Evolutionary conservation across 92 coral and sea anemone genomes (phyloP).

Genomic region (Meandrina meandrites): DNA sequence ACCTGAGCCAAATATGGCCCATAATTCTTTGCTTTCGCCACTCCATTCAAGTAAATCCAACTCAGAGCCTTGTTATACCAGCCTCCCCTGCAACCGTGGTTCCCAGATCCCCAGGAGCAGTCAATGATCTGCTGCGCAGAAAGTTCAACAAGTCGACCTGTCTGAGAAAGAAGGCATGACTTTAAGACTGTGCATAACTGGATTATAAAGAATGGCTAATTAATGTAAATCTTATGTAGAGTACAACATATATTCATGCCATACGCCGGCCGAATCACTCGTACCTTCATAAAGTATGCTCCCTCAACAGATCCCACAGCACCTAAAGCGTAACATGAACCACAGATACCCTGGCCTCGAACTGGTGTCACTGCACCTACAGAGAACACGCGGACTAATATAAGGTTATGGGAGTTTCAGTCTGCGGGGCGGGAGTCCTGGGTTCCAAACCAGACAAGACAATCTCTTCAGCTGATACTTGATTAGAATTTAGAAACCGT

Average conservation of each 20-base stretch:
- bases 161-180: slow-evolving; percentile 44
- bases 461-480: no score
- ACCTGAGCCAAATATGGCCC: slow-evolving; percentile 99
- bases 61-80: slow-evolving; percentile 95
- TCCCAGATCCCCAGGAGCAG: slow-evolving; percentile 99
- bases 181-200: neutral
- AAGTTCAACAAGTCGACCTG: slow-evolving; percentile 77
- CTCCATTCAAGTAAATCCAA: slow-evolving; percentile 91
- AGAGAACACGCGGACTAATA: neutral
- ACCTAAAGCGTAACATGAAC: slow-evolving; percentile 95
- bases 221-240: neutral
- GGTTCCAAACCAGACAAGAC: no score
- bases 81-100: slow-evolving; percentile 98
- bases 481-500: no score
- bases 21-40: slow-evolving; percentile 89
- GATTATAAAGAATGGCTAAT: neutral
- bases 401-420: neutral
- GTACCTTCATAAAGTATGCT: slow-evolving; percentile 93
- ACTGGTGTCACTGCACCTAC: slow-evolving; percentile 95
- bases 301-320: slow-evolving; percentile 96
- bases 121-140: slow-evolving; percentile 96
- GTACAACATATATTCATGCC: neutral
- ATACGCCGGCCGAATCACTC: neutral
- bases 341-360: slow-evolving; percentile 98
- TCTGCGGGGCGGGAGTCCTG: neutral